These are phyloP conservation scores for Alloscopus bannaensis DNA, from an alignment of 2,888 invertebrate species.

Conservation along the genomic window DNA sequence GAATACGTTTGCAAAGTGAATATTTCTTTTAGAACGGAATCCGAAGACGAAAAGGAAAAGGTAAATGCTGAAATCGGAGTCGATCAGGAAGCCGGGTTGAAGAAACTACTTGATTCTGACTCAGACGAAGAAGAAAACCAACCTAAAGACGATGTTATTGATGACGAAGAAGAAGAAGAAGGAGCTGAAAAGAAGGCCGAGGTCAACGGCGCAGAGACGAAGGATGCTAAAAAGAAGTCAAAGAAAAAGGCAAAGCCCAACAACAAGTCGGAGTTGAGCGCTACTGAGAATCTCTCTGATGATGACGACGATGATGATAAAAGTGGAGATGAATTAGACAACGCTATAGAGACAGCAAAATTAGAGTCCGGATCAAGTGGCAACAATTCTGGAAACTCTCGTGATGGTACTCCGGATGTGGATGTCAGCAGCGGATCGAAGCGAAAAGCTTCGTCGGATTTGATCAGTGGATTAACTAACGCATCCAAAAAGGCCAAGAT, in stretches of 20 bases:
- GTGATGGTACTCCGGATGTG: slow-evolving; percentile 75
- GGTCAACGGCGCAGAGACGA: slow-evolving; percentile 21
- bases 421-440: slow-evolving; percentile 73
- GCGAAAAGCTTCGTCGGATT: slow-evolving; percentile 65
- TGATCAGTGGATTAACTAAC: slow-evolving; percentile 72
- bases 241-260: slow-evolving; percentile 74
- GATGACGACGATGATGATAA: slow-evolving; percentile 52
- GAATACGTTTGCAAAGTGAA: not conserved
- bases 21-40: slow-evolving; percentile 70
- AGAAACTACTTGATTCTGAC: slow-evolving; percentile 90
- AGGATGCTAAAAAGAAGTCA: slow-evolving; percentile 74
- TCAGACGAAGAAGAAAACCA: slow-evolving; percentile 90
- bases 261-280: slow-evolving; percentile 73
- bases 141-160: slow-evolving; percentile 81
- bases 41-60: slow-evolving; percentile 80
- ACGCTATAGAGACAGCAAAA: slow-evolving; percentile 46
- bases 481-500: slow-evolving; percentile 79
- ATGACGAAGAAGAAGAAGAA: slow-evolving; percentile 85
- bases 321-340: slow-evolving; percentile 37
- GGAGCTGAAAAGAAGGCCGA: slow-evolving; percentile 74
- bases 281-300: slow-evolving; percentile 53
- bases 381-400: slow-evolving; percentile 75
- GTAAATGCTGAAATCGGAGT: slow-evolving; percentile 89
- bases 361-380: slow-evolving; percentile 75
- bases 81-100: slow-evolving; percentile 91